These are phyloP conservation scores for Leptinotarsa juncta DNA, from an alignment of 2,888 invertebrate species.

Conservation along the genomic window DNA sequence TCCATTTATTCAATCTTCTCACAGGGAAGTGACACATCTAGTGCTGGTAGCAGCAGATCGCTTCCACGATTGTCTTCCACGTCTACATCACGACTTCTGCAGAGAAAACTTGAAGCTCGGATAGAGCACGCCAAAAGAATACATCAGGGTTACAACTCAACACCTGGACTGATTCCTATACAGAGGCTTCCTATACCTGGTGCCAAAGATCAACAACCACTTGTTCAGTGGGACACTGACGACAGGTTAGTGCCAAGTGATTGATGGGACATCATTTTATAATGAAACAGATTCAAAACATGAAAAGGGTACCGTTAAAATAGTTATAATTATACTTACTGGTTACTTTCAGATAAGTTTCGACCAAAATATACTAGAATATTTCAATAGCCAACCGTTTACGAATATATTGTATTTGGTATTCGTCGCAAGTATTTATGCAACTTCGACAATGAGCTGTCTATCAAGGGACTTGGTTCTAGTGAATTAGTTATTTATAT, in stretches of 20 bases:
- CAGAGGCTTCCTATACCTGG: constrained; percentile 68
- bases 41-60: constrained; percentile 61
- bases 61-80: constrained; percentile 54
- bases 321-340: too few relatives aligned
- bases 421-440: too few relatives aligned
- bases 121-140: constrained; percentile 65
- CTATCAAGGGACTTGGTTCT: too few relatives aligned
- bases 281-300: too few relatives aligned
- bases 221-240: constrained; percentile 72
- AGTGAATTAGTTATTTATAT: too few relatives aligned
- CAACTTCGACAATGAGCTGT: too few relatives aligned
- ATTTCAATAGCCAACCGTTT: too few relatives aligned
- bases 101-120: constrained; percentile 63
- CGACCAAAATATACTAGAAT: too few relatives aligned
- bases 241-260: constrained; percentile 64
- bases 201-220: constrained; percentile 68
- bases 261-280: too few relatives aligned
- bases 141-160: constrained; percentile 65
- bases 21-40: constrained; percentile 62
- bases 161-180: constrained; percentile 66
- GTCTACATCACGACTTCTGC: constrained; percentile 60
- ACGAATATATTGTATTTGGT: too few relatives aligned
- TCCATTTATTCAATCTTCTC: neutral
- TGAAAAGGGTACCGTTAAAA: too few relatives aligned
- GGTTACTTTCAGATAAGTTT: too few relatives aligned